These are phyloP conservation scores for Elgonia sp. DNA, from an alignment of 2,888 invertebrate genomes.

Conservation along the genomic window DNA sequence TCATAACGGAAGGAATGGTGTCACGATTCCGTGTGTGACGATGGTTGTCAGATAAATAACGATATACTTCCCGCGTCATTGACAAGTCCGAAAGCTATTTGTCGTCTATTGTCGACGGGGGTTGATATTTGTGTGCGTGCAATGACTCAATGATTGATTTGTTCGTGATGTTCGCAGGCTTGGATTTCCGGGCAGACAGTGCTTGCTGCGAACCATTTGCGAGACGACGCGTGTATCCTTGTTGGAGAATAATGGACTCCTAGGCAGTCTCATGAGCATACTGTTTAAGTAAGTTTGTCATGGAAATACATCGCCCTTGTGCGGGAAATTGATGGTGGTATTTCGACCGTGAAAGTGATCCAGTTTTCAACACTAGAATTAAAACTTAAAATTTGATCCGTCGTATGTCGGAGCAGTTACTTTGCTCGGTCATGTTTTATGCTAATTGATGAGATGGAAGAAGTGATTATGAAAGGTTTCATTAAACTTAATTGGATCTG, in stretches of 20 bases:
- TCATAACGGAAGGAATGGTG: slow-evolving; percentile 55
- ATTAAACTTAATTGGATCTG: too few relatives aligned
- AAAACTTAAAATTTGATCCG: too few relatives aligned
- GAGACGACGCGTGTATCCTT: slow-evolving; percentile 82
- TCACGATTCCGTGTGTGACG: slow-evolving; percentile 39
- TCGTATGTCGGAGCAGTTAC: too few relatives aligned
- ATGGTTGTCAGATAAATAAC: slow-evolving; percentile 64
- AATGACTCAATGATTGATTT: slow-evolving; percentile 74
- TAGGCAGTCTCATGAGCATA: slow-evolving; percentile 84
- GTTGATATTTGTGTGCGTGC: slow-evolving; percentile 37
- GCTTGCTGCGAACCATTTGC: slow-evolving; percentile 85
- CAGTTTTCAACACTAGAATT: neutral
- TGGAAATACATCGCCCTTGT: slow-evolving; percentile 24
- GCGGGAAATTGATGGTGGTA: neutral
- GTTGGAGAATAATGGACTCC: slow-evolving; percentile 82
- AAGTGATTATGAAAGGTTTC: too few relatives aligned
- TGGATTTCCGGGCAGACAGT: slow-evolving; percentile 83
- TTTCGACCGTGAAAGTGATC: neutral
- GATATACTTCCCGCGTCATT: slow-evolving; percentile 62
- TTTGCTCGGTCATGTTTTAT: neutral
- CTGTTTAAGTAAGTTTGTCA: slow-evolving; percentile 83
- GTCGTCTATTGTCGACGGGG: slow-evolving; percentile 62
- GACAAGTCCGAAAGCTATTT: slow-evolving; percentile 72
- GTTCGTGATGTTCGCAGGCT: slow-evolving; percentile 78
- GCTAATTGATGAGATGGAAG: neutral